phyloP scores from a whole-genome alignment of 2,888 invertebrate species.

The Papilio demoleus region DNA sequence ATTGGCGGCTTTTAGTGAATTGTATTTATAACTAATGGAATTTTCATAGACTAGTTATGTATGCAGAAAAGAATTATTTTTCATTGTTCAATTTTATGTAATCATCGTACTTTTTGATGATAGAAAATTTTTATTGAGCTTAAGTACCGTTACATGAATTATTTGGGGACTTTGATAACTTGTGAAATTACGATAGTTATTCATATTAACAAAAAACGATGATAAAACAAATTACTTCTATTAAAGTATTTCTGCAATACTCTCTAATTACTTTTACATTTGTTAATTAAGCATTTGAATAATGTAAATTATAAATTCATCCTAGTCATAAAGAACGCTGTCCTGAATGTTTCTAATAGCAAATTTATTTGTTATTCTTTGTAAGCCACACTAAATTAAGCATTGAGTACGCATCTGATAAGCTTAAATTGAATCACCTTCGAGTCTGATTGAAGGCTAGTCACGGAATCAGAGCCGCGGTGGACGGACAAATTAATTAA shows the following conservation, averaged over 20 bases:
- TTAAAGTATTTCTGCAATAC: neutral
- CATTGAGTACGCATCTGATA: conserved; percentile 59
- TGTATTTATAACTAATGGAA: conserved; percentile 69
- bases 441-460: conserved; percentile 66
- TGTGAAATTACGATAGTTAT: no score
- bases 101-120: neutral
- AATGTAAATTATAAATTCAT: neutral
- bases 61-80: conserved; percentile 1
- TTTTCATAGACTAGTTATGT: conserved; percentile 55
- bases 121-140: neutral
- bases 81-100: neutral
- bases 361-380: conserved; percentile 46
- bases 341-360: no score
- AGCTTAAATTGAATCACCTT: conserved; percentile 65
- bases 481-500: conserved; percentile 67
- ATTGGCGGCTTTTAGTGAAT: conserved; percentile 69
- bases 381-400: conserved; percentile 52
- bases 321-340: no score
- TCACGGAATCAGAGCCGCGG: conserved; percentile 58
- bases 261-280: neutral
- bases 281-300: neutral
- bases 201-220: no score
- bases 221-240: neutral
- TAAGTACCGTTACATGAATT: neutral
- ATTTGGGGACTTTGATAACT: neutral